Evolutionary conservation across 2,888 invertebrate genomes (phyloP), one percentile per base, ranked within the genome.

Genomic region (Eupithecia subumbrata): DNA sequence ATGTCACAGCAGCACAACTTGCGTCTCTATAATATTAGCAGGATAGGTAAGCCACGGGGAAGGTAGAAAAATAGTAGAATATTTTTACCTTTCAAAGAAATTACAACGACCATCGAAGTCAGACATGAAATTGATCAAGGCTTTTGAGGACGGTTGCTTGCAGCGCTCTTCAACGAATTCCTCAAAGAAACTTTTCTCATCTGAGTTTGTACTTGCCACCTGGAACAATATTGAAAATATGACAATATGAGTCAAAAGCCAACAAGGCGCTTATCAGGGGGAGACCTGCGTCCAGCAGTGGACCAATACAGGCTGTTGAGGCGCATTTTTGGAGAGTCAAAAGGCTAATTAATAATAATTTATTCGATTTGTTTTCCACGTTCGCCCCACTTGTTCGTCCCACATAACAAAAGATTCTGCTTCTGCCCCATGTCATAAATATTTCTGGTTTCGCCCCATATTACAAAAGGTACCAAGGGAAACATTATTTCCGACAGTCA

Each of bases 71-170:
- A 16, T 37, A 37, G 37, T 7, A 30, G 30, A 37, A 7, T 37
- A 37, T 37, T 37, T 7, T 5, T 87, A 95, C 87, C 95, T 92
- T 73, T 95, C 91, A 86, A 96, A 97, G 1, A 97, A 90, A 85
- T 97, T 95, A 63, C 95, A 93, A 76, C 90, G 90, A 0, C 87
- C 89, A 79, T 97, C 97, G 8, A 96, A 93, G 68, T 95, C 89
- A 30, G 96, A 95, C 97, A 97, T 97, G 84, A 96, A 97, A 76
- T 96, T 89, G 80, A 97, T 94, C 0, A 97, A 89, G 0, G 93
- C 91, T 69, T 92, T 93, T 0, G 97, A 95, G 1, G 96, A 95
- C 9, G 95, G 90, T 73, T 95, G 92, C 70, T 95, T 95, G 83
- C 96, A 96, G 0, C 94, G 90, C 66, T 96, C 93, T 67, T 94